phyloP scores from a whole-genome alignment of 2,888 invertebrate genomes.

The Zaprionus bogoriensis region DNA sequence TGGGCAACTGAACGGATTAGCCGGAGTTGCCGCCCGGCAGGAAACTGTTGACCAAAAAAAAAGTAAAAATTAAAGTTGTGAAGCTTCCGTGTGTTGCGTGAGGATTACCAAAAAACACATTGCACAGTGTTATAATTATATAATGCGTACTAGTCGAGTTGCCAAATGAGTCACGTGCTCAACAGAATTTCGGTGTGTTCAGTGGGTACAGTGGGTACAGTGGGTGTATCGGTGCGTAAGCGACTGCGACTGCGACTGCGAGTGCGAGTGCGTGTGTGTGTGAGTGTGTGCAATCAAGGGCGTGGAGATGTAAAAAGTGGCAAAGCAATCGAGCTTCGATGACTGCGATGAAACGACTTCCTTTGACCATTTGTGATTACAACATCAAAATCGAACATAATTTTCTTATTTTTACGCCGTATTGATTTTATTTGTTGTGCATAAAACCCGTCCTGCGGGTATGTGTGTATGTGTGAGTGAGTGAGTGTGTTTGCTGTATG shows the following conservation, averaged over 20 bases:
- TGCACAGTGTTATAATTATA: conserved; percentile 52
- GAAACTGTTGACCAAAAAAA: conserved; percentile 4
- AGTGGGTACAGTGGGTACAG: background rate
- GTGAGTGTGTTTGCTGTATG: conserved; percentile 7
- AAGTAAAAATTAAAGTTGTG: background rate
- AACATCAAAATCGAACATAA: conserved; percentile 59
- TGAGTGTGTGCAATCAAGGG: conserved; percentile 19
- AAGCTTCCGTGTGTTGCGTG: too few relatives aligned
- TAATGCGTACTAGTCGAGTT: conserved; percentile 36
- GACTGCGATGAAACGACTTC: conserved; percentile 41
- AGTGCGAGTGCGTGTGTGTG: conserved; percentile 5
- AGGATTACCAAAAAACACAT: conserved; percentile 17
- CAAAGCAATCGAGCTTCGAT: conserved; percentile 18
- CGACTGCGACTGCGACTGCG: conserved; percentile 6
- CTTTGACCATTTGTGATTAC: conserved; percentile 58
- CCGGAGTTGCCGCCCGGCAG: conserved; percentile 25
- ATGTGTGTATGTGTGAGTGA: conserved; percentile 8
- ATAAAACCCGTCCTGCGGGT: conserved; percentile 36
- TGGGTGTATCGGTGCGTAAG: too few relatives aligned
- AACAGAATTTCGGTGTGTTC: conserved; percentile 21
- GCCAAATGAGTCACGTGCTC: conserved; percentile 62
- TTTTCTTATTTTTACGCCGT: conserved; percentile 60
- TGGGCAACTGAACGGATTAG: conserved; percentile 18
- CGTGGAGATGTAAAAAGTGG: conserved; percentile 32
- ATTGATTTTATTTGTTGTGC: conserved; percentile 68